Conservation (phyloP, 2,888 invertebrate species). For the Aromia moschata region DNA sequence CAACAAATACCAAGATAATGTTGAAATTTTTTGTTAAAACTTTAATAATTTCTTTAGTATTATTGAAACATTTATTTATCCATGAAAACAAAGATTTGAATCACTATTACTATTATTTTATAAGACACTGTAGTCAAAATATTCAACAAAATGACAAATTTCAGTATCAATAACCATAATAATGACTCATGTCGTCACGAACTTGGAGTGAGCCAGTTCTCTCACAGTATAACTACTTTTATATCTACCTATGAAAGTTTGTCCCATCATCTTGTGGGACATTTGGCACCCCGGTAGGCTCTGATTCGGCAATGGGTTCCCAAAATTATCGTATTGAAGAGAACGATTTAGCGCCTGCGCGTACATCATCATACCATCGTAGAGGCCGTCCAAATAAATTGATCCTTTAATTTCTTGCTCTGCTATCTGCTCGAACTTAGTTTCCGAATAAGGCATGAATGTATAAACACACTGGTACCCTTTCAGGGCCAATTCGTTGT, state of each 20-base stretch:
- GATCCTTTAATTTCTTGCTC: slow-evolving; percentile 72
- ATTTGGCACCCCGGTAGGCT: slow-evolving; percentile 83
- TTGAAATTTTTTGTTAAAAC: too few species aligned
- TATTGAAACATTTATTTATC: too few species aligned
- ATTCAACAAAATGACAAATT: too few species aligned
- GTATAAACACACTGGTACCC: slow-evolving; percentile 90
- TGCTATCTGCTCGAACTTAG: slow-evolving; percentile 78
- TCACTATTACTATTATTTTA: too few species aligned
- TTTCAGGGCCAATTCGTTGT: slow-evolving; percentile 83
- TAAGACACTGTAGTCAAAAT: too few species aligned
- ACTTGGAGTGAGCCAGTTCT: too few species aligned
- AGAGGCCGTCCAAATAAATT: slow-evolving; percentile 75
- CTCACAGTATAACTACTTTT: too few species aligned
- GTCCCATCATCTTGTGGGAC: slow-evolving; percentile 85
- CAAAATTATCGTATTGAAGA: slow-evolving; percentile 63
- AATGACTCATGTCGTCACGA: too few species aligned
- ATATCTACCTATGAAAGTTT: slow-evolving; percentile 63
- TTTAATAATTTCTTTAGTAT: too few species aligned
- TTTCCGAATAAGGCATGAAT: slow-evolving; percentile 81
- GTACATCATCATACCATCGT: slow-evolving; percentile 95
- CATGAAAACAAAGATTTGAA: too few species aligned
- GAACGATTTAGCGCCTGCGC: slow-evolving; percentile 91
- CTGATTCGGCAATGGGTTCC: slow-evolving; percentile 56
- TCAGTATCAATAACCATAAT: too few species aligned
- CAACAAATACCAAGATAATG: too few species aligned